phyloP scores from a whole-genome alignment of 2,113 vertebrate species.

The Microtus montanus region DNA sequence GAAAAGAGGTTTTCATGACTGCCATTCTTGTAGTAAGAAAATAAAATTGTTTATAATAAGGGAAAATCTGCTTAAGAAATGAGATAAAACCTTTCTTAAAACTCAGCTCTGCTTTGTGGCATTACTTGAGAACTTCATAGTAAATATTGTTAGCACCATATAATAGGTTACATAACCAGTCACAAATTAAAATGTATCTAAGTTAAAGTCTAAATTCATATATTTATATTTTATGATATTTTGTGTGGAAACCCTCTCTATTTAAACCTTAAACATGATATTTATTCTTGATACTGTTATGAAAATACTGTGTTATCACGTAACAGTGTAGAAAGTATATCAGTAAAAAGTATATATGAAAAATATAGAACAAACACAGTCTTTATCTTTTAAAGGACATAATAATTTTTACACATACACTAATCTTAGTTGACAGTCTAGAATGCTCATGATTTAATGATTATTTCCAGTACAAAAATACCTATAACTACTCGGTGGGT shows the following conservation, averaged over 20 bases:
- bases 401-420: not conserved
- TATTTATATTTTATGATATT: not conserved
- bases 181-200: not conserved
- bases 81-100: not conserved
- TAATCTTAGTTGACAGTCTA: not conserved
- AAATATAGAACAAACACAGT: not conserved
- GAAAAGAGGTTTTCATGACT: not conserved
- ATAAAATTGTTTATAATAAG: not conserved
- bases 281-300: not conserved
- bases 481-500: rapidly evolving
- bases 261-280: not conserved
- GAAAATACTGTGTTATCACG: not conserved
- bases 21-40: not conserved
- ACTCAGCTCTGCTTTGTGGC: not conserved
- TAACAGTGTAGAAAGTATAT: not conserved
- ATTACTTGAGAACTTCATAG: not conserved
- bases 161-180: not conserved
- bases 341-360: not conserved
- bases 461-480: not conserved
- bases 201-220: not conserved
- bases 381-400: not conserved
- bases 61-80: not conserved
- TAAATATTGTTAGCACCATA: not conserved
- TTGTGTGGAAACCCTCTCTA: not conserved
- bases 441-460: not conserved